Conservation (phyloP, 1,140 invertebrate species). For the Euura lappo region DNA sequence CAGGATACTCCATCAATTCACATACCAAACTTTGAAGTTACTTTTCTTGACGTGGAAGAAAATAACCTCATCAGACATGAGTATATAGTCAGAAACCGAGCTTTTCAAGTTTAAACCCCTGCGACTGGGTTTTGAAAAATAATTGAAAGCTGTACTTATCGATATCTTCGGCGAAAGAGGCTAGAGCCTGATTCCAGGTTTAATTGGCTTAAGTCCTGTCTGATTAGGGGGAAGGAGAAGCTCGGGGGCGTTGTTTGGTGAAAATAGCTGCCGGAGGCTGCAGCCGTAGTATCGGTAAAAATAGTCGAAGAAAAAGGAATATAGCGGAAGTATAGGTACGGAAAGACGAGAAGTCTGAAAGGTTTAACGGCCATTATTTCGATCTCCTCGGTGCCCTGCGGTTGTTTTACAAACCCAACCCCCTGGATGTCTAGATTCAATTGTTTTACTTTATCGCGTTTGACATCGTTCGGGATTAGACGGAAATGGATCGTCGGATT, state of each 20-base stretch:
- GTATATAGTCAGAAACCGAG: too few species aligned
- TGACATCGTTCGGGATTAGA: not conserved
- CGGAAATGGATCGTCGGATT: not conserved
- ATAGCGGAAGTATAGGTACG: not conserved
- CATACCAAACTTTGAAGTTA: too few species aligned
- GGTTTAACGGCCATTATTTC: conserved; percentile 3
- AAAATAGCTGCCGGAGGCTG: too few species aligned
- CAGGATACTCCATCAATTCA: too few species aligned
- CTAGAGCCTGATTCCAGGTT: not conserved
- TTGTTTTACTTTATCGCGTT: conserved; percentile 2
- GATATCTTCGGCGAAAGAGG: too few species aligned
- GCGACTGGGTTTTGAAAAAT: too few species aligned
- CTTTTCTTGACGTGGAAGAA: too few species aligned
- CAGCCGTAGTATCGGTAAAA: not conserved
- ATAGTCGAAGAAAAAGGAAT: not conserved
- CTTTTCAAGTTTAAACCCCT: too few species aligned
- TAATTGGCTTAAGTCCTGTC: not conserved
- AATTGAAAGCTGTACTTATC: too few species aligned
- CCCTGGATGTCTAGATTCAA: not conserved
- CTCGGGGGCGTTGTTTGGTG: not conserved
- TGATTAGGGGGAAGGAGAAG: not conserved
- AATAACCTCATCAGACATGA: too few species aligned
- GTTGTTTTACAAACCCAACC: not conserved
- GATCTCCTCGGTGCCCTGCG: not conserved
- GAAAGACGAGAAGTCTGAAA: conserved; percentile 4